phyloP scores from a whole-genome alignment of 2,888 invertebrate species.

The Rhagonycha fulva region DNA sequence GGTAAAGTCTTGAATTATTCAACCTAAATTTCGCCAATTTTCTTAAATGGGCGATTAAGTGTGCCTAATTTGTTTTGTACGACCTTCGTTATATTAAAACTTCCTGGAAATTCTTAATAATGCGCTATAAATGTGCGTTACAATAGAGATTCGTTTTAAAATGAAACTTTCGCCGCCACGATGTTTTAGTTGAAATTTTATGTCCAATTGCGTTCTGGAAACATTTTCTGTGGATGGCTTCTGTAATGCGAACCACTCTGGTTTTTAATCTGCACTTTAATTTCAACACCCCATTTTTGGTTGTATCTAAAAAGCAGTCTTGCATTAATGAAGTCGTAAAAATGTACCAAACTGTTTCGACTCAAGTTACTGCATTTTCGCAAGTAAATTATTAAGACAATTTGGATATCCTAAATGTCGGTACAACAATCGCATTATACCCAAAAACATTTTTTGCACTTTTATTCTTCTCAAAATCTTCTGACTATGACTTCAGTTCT shows the following conservation, averaged over 20 bases:
- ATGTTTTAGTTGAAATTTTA: conserved; percentile 48
- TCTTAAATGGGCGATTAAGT: conserved; percentile 55
- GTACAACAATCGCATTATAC: neutral
- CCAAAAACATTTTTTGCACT: neutral
- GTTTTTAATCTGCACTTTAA: conserved; percentile 56
- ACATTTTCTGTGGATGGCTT: conserved; percentile 34
- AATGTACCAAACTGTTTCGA: conserved; percentile 44
- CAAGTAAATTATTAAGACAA: neutral
- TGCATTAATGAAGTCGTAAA: conserved; percentile 55
- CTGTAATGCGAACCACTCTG: conserved; percentile 44
- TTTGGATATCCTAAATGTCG: neutral
- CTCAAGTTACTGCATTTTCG: conserved; percentile 28
- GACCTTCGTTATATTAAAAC: conserved; percentile 52
- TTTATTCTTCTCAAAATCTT: neutral
- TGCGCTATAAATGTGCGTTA: conserved; percentile 41
- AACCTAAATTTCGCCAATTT: conserved; percentile 55
- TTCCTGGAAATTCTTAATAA: conserved; percentile 48
- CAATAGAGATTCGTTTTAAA: conserved; percentile 28
- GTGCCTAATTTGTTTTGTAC: conserved; percentile 55
- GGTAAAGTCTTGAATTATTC: conserved; percentile 56
- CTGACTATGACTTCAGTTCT: too few species aligned
- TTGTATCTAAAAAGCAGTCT: conserved; percentile 49
- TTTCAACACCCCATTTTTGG: conserved; percentile 56
- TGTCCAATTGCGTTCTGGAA: conserved; percentile 50
- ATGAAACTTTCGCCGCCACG: conserved; percentile 31